phyloP scores from a whole-genome alignment of 2,888 invertebrate genomes.

The Thelaira solivaga region DNA sequence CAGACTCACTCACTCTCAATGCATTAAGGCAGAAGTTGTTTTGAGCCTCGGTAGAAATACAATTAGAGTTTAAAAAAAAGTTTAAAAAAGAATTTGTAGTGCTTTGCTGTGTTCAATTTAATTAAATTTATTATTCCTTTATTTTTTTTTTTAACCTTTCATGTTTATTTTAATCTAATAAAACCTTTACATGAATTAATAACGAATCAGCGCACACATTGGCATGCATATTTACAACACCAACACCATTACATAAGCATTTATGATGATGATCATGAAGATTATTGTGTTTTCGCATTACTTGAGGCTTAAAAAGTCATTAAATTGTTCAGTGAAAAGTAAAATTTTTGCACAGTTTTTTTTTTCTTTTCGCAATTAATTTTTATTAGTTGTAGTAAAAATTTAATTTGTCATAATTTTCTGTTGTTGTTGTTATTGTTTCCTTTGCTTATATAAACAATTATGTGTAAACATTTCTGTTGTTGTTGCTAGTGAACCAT shows the following conservation, averaged over 20 bases:
- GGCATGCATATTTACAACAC: neutral
- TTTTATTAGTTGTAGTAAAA: constrained; percentile 1
- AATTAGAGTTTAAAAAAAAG: too few relatives aligned
- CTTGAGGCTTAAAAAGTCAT: constrained; percentile 35
- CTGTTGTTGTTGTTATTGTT: neutral
- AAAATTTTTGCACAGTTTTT: constrained; percentile 8
- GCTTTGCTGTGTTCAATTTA: neutral
- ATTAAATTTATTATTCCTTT: neutral
- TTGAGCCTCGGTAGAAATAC: too few relatives aligned
- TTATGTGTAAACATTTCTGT: too few relatives aligned
- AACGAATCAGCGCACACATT: constrained; percentile 35
- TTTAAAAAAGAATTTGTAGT: neutral
- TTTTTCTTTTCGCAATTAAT: neutral
- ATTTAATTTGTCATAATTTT: neutral
- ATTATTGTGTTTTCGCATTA: neutral
- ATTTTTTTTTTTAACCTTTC: neutral
- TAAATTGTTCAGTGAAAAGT: constrained; percentile 37
- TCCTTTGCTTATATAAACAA: too few relatives aligned
- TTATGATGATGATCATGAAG: neutral
- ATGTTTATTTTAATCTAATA: constrained; percentile 31
- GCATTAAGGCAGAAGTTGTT: too few relatives aligned
- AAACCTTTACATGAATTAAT: constrained; percentile 30
- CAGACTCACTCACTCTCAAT: too few relatives aligned
- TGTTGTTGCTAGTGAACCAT: too few relatives aligned
- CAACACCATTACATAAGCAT: neutral